Base-by-base conservation (phyloP, 2,888 invertebrate genomes). In the Netelia melanura region DNA sequence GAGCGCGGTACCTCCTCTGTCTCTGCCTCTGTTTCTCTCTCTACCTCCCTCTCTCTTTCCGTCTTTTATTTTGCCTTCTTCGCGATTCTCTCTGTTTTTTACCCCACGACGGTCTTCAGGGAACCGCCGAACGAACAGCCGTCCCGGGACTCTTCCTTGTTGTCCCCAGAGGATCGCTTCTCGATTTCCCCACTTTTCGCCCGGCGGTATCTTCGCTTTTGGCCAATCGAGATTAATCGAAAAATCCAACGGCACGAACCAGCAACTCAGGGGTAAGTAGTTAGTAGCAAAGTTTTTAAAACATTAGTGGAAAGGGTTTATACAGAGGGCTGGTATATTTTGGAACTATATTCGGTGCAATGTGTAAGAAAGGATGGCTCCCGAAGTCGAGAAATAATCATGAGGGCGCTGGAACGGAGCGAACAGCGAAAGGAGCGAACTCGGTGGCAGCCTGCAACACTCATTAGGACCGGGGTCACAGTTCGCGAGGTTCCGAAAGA, bases 381-480 rank as follows among this genome's bases (percentile, higher is more conserved):
- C 10, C 54, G 10, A 11, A 70, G n/a, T 71, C 17, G 38, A 58
- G 23, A 56, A 56, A 21, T 30, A 80, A 67, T 65, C 65, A n/a
- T 23, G 52, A 38, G 44, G 44, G 17, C 3, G 61, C 3, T 43
- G 38, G 23, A 71, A 56, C 21, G 8, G 52, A 21, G 52, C 21
- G 5, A 3, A 48, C 25, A 9, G 65, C 17, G 30, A 58, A 48
- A 67, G 23, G n/a, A 79, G 25, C 54, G 30, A 62, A 54, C 38
- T 54, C 61, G 14, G 8, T n/a, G 17, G 30, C 23, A 43, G 23
- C 11, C 52, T 70, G 21, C 6, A 14, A 38, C 14, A 21, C 91
- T 92, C 92, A 91, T 92, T 92, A 92, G 90, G 91, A 90, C 82
- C 86, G 84, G 87, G 91, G 91, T 92, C 91, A 88, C 81, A 89